Conservation (phyloP, 2,113 vertebrate species). For the Mixornis gularis region DNA sequence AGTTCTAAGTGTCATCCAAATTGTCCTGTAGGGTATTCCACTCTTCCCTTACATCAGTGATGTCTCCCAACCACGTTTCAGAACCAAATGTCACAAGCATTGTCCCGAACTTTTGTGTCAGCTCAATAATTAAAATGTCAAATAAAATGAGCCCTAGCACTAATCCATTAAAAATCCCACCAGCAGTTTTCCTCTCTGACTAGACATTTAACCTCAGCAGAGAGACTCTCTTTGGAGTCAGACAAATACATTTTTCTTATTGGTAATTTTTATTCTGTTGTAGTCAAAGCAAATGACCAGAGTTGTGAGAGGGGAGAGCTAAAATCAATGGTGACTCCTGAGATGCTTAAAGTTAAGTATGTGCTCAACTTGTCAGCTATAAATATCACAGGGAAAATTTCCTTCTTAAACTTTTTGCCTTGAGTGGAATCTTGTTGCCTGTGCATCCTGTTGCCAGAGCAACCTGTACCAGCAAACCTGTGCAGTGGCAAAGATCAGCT, state of each 20-base stretch:
- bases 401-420: neutral
- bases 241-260: neutral
- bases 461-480: neutral
- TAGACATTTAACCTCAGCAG: neutral
- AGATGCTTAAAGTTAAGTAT: neutral
- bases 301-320: neutral
- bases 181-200: neutral
- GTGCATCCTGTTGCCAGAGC: conserved; percentile 46
- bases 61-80: neutral
- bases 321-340: neutral
- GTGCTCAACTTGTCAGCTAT: neutral
- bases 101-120: neutral
- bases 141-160: neutral
- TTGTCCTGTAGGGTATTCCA: neutral
- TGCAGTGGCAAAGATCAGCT: conserved; percentile 9
- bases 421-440: neutral
- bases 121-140: neutral
- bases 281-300: neutral
- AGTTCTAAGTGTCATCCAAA: neutral
- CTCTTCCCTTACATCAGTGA: neutral
- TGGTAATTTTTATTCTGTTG: neutral
- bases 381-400: conserved; percentile 8
- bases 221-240: neutral
- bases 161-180: neutral
- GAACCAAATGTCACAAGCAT: neutral